Evolutionary conservation across 1,140 invertebrate genomes (phyloP), one percentile per base, ranked within the genome.

Genomic region (Pinna nobilis): DNA sequence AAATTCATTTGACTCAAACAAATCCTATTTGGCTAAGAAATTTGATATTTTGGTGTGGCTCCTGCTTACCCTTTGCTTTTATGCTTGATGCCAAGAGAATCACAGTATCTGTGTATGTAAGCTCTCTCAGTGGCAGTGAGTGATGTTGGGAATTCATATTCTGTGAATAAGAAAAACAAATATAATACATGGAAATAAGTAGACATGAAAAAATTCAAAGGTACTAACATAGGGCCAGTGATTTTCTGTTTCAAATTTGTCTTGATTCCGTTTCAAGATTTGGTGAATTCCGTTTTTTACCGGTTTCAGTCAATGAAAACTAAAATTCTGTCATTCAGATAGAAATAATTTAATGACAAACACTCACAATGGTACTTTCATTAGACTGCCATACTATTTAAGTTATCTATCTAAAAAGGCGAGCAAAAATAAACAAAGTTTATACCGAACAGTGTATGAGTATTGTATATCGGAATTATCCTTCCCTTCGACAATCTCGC

Each of bases 41-140:
- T n/a, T n/a, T n/a, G n/a, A n/a, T n/a, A n/a, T n/a, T n/a, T n/a
- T n/a, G n/a, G n/a, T n/a, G n/a, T n/a, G n/a, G n/a, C n/a, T n/a
- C n/a, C n/a, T n/a, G 20, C 30, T 32, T 90, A 93, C 93, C 93
- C 93, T 88, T 91, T 87, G 78, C 93, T 94, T 89, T 94, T 94
- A 0, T 94, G 94, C 82, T 94, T 93, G 1, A 95, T 84, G 0
- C 93, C 94, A 70, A 93, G 86, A 72, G 92, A 77, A 49, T 87
- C 84, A 73, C 87, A 92, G 23, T 93, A 89, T 71, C 92, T 89
- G 86, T 95, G 94, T 60, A 95, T 92, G 83, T 94, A 95, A n/a
- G 92, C 93, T 84, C 94, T 90, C 83, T 95, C 94, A 75, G 92
- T 91, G 2, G 93, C 91, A 25, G 92, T 93, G 41, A 95, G 91